Evolutionary conservation across 2,888 invertebrate species (phyloP), one percentile per base, ranked within the genome.

Genomic region (Pheosia tremula): DNA sequence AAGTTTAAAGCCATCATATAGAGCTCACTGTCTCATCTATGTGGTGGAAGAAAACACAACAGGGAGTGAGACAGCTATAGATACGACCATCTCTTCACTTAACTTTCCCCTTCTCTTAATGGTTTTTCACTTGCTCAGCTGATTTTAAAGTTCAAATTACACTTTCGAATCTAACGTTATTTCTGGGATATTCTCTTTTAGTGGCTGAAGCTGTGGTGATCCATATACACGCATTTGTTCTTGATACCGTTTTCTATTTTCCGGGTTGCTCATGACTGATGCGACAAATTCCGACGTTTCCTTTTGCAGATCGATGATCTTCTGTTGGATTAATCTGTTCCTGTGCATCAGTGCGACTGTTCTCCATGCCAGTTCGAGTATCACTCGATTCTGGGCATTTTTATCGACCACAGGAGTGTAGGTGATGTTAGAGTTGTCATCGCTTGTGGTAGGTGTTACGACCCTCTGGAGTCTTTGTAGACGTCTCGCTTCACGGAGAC

Each of bases 281-380:
- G 94, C 89, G 24, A 96, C 94, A 71, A 95, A 96, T 63, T 95
- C 94, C 4, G 94, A 92, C 0, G 96, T 96, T 84, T 96, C 96
- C 63, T 94, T 88, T 74, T 95, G 95, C 49, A 96, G 79, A 41
- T 93, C 94, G 6, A 94, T 89, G 61, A 96, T 89, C 72, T 95
- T 95, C 64, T 94, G 92, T 73, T 96, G 95, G 62, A 96, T 91
- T 53, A 95, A 77, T 66, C 91, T 94, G 84, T 96, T 96, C 67
- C 94, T 95, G 66, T 95, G 94, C 89, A 96, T 94, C 37, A 96
- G 86, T 10, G 94, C 94, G 52, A 96, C 94, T 0, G 96, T 96
- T 77, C 95, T 95, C 83, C 95, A 91, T 5, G 96, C 96, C 6
- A 96, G 94, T 59, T 95, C 95, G 41, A 96, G 84, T 53, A 96